A percentile compares a stretch with the other conserved stretches of the same genome.
phyloP scores from a whole-genome alignment of 2,113 vertebrate genomes.

The Bettongia penicillata region DNA sequence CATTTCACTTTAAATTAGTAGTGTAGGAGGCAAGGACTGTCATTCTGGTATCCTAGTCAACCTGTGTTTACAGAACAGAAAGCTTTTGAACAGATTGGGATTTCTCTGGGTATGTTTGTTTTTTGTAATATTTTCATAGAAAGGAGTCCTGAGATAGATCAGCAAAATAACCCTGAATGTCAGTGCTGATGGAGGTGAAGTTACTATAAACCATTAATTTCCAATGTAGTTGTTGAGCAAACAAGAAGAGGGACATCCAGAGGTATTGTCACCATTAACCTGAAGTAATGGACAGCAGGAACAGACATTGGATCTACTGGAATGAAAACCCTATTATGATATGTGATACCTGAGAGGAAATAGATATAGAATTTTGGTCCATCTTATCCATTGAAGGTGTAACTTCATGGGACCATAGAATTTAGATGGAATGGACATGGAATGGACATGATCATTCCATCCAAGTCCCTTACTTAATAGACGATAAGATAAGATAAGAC shows the following conservation, averaged over 20 bases:
- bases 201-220: neutral
- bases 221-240: neutral
- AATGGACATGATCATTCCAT: neutral
- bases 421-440: neutral
- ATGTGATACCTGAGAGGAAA: neutral
- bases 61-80: neutral
- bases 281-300: neutral
- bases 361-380: neutral
- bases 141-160: neutral
- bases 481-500: neutral
- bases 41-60: neutral
- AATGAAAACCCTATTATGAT: neutral
- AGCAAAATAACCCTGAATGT: neutral
- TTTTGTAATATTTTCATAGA: neutral
- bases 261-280: neutral
- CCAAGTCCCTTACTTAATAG: neutral
- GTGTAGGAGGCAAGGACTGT: neutral
- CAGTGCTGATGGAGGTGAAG: neutral
- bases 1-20: neutral
- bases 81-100: neutral
- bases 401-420: neutral
- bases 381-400: neutral
- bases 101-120: neutral
- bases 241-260: neutral
- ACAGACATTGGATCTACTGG: neutral